A percentile compares a stretch with the other conserved stretches of the same genome.
phyloP scores from a whole-genome alignment of 2,797 vertebrate genomes.

The Lepilemur ruficaudatus region DNA sequence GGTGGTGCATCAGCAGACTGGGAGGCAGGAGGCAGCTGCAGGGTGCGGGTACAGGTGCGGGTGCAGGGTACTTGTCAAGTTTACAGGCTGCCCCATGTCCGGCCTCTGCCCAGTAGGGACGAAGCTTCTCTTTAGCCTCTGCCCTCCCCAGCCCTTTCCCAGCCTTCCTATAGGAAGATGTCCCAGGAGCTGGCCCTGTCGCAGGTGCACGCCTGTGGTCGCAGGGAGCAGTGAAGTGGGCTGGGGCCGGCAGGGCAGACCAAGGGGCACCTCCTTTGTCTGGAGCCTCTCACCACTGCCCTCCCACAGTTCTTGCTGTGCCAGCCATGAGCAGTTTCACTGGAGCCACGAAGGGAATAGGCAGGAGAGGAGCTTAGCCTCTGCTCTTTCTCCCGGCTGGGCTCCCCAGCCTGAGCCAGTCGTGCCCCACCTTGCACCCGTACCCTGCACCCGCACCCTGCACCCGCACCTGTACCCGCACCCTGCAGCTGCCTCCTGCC shows the following conservation, averaged over 20 bases:
- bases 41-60: too few species aligned
- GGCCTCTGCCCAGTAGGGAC: too few species aligned
- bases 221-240: neutral
- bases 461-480: too few species aligned
- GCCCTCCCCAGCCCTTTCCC: neutral
- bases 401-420: neutral
- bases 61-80: neutral
- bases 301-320: neutral
- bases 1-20: constrained; percentile 46
- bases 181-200: neutral
- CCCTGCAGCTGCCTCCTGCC: constrained; percentile 19
- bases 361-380: neutral
- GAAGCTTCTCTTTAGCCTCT: neutral
- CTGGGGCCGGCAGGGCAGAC: neutral
- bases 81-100: neutral
- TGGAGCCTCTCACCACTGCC: neutral
- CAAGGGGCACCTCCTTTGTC: neutral
- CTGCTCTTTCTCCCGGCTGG: neutral
- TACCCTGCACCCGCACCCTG: too few species aligned
- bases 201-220: neutral
- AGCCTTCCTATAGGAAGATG: neutral
- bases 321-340: neutral
- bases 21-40: constrained; percentile 37
- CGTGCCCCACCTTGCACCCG: neutral
- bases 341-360: neutral